Evolutionary conservation across 2,113 vertebrate species (phyloP), one percentile per base, ranked within the genome.

Genomic region (Rhynchomys soricoides): DNA sequence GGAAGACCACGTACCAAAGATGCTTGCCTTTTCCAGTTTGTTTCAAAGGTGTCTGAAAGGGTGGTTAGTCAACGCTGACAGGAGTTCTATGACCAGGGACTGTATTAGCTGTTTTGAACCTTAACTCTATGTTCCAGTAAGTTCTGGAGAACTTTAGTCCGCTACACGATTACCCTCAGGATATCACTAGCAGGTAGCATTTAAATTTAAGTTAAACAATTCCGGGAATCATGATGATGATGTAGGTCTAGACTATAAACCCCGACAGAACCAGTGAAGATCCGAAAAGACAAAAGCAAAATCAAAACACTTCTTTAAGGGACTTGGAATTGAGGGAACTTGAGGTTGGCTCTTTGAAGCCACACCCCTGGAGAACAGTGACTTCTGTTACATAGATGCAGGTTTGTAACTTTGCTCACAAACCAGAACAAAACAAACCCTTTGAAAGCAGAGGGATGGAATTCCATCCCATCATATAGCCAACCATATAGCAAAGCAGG

Each of bases 351-450:
- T 90, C 13, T 71, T 92, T 66, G 50, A 31, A 24, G 77, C 82
- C 57, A 68, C 57, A 50, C 57, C 24, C 19, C 48, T n/a, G 68
- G 9, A 37, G 26, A 24, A 62, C 3, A 45, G 15, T 88, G 89
- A 89, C 29, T 96, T 95, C 93, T 91, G 74, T 93, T 45, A 82
- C 70, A 77, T 66, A n/a, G 66, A 31, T 50, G 43, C 81, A 22
- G 24, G 57, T 90, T 93, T 89, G 21, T 92, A 91, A 83, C 13
- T 71, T 89, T 96, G 88, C 52, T 77, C 64, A 86, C 64, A 71
- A 95, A 59, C 92, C 78, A 90, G 52, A 96, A 73, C 19, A n/a
- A 96, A 95, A 95, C 66, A 89, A 94, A 93, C n/a, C 78, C 68
- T 81, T 62, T 89, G 73, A 93, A 90, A 94, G 70, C 64, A 97